phyloP scores from a whole-genome alignment of 2,888 invertebrate species.

The Limnephilus auricula region DNA sequence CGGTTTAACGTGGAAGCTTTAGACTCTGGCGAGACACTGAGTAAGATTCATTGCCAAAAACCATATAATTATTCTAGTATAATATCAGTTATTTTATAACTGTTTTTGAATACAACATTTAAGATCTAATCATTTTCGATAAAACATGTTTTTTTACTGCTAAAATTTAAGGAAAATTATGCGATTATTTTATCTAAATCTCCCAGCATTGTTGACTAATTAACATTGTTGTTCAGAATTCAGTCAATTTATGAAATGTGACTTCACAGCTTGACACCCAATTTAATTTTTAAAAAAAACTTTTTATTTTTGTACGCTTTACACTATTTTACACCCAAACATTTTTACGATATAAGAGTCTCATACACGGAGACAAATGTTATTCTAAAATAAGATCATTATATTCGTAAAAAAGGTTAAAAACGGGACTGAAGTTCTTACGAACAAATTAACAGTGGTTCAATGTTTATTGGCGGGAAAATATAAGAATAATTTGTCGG shows the following conservation, averaged over 20 bases:
- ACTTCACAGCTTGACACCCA: neutral
- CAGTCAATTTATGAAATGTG: neutral
- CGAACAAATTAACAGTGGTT: too few species aligned
- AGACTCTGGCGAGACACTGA: neutral
- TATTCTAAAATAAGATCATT: too few species aligned
- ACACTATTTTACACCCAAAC: neutral
- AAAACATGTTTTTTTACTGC: neutral
- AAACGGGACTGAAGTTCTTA: too few species aligned
- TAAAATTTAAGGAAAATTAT: neutral
- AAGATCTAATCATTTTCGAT: neutral
- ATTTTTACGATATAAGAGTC: neutral
- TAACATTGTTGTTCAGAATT: neutral
- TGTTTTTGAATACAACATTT: neutral
- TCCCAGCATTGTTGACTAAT: neutral
- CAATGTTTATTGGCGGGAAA: too few species aligned
- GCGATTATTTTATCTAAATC: neutral
- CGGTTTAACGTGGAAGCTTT: neutral
- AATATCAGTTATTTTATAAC: neutral
- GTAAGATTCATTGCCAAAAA: neutral
- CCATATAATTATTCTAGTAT: neutral
- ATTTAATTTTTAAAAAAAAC: neutral
- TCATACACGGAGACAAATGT: too few species aligned
- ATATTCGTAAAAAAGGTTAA: too few species aligned
- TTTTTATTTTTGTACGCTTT: neutral
- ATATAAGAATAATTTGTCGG: too few species aligned